These are phyloP conservation scores for Trachymyrmex septentrionalis DNA, from an alignment of 1,140 invertebrate species.

Conservation along the genomic window DNA sequence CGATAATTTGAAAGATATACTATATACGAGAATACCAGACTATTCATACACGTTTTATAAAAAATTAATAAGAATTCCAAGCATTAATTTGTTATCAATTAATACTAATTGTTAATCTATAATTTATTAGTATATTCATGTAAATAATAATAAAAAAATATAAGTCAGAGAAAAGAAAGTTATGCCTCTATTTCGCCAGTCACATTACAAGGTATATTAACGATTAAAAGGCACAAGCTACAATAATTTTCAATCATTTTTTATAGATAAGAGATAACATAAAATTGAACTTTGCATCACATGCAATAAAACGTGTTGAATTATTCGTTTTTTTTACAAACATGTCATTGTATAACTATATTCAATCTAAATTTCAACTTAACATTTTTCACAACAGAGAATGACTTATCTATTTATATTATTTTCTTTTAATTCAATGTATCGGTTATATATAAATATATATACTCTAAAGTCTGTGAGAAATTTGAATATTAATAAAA, in stretches of 20 bases:
- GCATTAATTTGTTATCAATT: background rate
- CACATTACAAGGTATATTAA: background rate
- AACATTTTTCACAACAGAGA: background rate
- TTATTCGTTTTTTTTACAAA: background rate
- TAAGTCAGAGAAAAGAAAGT: background rate
- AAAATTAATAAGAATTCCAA: constrained; percentile 11
- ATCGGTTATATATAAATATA: too few species aligned
- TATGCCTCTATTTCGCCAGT: background rate
- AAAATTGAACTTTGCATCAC: constrained; percentile 74
- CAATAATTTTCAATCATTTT: constrained; percentile 68
- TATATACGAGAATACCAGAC: background rate
- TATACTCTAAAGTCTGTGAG: background rate
- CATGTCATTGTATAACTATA: background rate
- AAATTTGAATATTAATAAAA: background rate
- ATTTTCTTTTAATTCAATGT: background rate
- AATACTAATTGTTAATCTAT: background rate
- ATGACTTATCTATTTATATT: background rate
- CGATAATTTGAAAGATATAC: background rate
- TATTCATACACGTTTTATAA: background rate
- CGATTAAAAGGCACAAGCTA: constrained; percentile 47
- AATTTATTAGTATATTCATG: background rate
- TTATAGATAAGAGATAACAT: constrained; percentile 68
- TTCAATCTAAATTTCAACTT: background rate
- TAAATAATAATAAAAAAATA: background rate
- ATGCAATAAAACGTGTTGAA: background rate